Percentiles rank a stretch among this genome's conserved stretches.
Conservation (phyloP, 1,140 invertebrate genomes). For the Ips typographus region DNA sequence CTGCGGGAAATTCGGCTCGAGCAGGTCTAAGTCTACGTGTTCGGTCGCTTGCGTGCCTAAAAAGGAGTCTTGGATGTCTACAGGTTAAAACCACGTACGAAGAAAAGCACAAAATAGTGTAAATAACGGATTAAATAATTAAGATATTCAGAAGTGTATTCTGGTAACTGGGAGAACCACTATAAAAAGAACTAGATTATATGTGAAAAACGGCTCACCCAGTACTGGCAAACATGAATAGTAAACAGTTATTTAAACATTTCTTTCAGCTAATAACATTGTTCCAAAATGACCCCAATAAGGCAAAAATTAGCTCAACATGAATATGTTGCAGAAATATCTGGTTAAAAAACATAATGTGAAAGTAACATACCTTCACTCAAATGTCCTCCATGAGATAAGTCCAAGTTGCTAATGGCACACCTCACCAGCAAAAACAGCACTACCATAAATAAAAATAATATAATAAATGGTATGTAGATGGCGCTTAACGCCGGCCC, state of each 20-base stretch:
- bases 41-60: constrained; percentile 73
- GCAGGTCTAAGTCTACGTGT: constrained; percentile 76
- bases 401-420: constrained; percentile 65
- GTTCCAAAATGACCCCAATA: no score
- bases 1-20: constrained; percentile 63
- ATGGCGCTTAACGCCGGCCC: constrained; percentile 78
- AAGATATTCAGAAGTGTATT: no score
- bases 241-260: no score
- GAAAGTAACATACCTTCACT: constrained; percentile 59
- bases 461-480: constrained; percentile 73
- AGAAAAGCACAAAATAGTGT: constrained; percentile 2
- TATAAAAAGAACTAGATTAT: no score
- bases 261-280: no score
- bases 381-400: constrained; percentile 63
- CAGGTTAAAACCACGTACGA: constrained; percentile 12
- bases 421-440: constrained; percentile 77
- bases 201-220: no score
- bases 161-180: no score
- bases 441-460: constrained; percentile 72
- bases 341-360: background rate
- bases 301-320: no score
- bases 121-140: no score
- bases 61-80: constrained; percentile 23
- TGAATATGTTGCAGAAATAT: no score
- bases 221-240: no score